Conservation (phyloP, 1,140 invertebrate species). For the Drosophila lacertosa region DNA sequence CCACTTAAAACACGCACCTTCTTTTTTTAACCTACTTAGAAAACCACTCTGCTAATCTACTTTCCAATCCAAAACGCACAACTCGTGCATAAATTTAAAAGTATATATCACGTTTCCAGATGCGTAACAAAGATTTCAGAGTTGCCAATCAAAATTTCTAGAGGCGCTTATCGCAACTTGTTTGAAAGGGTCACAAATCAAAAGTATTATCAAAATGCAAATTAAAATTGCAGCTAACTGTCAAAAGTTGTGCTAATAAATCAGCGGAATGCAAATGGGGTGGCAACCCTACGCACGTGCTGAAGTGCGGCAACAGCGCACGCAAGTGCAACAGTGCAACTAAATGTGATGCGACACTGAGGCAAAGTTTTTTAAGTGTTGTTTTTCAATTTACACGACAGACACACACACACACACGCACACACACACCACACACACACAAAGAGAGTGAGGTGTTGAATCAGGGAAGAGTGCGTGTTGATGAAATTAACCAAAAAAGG, state of each 20-base stretch:
- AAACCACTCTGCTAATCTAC: neutral
- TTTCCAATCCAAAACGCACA: neutral
- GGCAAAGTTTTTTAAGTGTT: constrained; percentile 49
- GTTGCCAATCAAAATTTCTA: constrained; percentile 19
- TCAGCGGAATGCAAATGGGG: constrained; percentile 61
- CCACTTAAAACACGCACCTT: too few species aligned
- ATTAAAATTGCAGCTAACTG: constrained; percentile 43
- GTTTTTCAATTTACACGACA: constrained; percentile 64
- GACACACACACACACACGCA: constrained; percentile 1
- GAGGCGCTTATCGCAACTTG: neutral
- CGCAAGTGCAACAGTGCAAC: constrained; percentile 65
- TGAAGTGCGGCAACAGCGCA: constrained; percentile 1
- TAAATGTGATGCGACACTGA: constrained; percentile 63
- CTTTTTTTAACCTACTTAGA: too few species aligned
- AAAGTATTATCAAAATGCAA: constrained; percentile 36
- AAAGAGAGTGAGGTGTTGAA: constrained; percentile 1
- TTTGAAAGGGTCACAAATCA: constrained; percentile 16
- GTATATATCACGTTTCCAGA: neutral
- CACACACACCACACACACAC: too few species aligned
- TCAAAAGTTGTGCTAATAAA: constrained; percentile 48
- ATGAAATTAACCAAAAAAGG: constrained; percentile 74
- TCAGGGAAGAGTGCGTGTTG: constrained; percentile 74
- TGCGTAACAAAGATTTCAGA: neutral
- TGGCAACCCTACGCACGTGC: constrained; percentile 43
- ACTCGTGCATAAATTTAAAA: neutral